Base-by-base conservation (phyloP, 2,797 vertebrate genomes). In the Lateolabrax maculatus region DNA sequence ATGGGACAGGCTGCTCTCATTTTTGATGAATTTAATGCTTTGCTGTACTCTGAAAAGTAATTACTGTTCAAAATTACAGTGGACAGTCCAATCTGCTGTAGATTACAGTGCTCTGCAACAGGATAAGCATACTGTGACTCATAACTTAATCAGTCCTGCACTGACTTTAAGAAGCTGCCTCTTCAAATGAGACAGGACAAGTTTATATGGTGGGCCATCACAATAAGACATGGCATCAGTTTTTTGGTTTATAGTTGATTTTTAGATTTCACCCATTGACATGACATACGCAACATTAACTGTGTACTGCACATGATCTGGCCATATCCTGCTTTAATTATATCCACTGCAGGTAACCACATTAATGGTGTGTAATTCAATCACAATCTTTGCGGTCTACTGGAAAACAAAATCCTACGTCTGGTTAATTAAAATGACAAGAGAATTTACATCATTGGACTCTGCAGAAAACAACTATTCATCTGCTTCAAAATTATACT, bases 21-120 rank as follows among this genome's bases (percentile, higher is more conserved):
- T 49, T 56, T n/a, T 63, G 39, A 55, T 63, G 29, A 25, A 75
- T 75, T 29, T 48, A 31, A 31, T 27, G 13, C 53, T 65, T 37
- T 4, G 1, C 37, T 44, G 18, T 37, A 43, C 34, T 52, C 53
- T 58, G 9, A 72, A 61, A 58, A 67, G 63, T 61, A 53, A 73
- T 66, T 67, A 55, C 56, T 48, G 48, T 61, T 61, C 9, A 21
- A 27, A 46, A 73, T 73, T 9, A 57, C 15, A 46, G 21, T 41
- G 13, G 39, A 69, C 39, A 62, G 70, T 27, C 41, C 63, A 55
- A 27, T 68, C 41, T 56, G 19, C 48, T 39, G 29, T 9, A 18
- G 29, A 31, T 43, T 10, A 18, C 34, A 70, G 37, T 16, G 31
- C 2, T n/a, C n/a, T 39, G 34, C 12, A 18, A 34, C 39, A 56